These are phyloP conservation scores for Bufotes viridis DNA, from an alignment of 2,797 vertebrate genomes.

Conservation along the genomic window DNA sequence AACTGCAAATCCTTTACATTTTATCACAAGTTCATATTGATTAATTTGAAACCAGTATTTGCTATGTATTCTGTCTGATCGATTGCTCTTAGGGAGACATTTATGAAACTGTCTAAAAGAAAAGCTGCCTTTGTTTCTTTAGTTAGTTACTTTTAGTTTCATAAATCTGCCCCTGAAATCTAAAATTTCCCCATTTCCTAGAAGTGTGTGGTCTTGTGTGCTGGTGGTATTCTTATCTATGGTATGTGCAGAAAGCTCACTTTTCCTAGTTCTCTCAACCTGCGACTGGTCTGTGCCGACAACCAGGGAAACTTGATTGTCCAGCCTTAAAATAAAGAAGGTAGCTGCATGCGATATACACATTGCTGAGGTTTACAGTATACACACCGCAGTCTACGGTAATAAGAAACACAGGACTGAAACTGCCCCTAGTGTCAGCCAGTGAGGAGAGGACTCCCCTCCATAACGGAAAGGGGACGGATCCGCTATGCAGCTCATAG, in stretches of 20 bases:
- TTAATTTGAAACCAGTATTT: not conserved
- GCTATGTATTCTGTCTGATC: not conserved
- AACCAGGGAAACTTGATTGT: slow-evolving; percentile 2
- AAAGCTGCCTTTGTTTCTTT: no score
- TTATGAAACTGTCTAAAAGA: no score
- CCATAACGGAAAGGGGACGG: no score
- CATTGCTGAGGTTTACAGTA: slow-evolving; percentile 15
- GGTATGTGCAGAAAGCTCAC: not conserved
- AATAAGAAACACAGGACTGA: not conserved
- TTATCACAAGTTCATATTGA: not conserved
- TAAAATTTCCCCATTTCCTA: no score
- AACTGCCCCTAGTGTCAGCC: not conserved
- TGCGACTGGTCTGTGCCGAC: slow-evolving; percentile 19
- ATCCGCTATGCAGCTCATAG: no score
- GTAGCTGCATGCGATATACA: not conserved
- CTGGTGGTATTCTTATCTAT: not conserved
- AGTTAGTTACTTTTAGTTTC: no score
- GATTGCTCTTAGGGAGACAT: not conserved
- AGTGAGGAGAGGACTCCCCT: no score
- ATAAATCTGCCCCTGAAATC: no score
- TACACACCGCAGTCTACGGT: not conserved
- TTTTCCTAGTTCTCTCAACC: slow-evolving; percentile 20
- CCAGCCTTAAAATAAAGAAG: not conserved
- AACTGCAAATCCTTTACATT: no score
- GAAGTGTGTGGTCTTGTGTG: not conserved